These are phyloP conservation scores for Galaxea fascicularis DNA, from an alignment of 92 coral and sea anemone genomes.

Conservation along the genomic window DNA sequence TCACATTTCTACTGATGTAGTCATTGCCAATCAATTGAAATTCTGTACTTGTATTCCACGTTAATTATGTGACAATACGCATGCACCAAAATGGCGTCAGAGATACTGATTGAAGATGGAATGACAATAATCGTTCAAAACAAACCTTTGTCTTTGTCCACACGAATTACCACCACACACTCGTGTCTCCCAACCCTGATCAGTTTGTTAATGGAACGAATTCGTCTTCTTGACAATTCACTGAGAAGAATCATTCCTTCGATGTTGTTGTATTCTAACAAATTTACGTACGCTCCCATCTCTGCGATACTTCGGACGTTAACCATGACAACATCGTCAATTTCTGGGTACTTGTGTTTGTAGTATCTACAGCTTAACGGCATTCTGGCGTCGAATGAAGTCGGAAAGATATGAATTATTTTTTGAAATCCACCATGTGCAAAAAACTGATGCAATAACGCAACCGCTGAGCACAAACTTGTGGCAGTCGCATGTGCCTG, in stretches of 20 bases:
- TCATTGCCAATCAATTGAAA: too few species aligned
- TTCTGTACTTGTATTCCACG: too few species aligned
- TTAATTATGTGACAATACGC: not conserved
- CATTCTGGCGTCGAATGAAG: slow-evolving; percentile 56
- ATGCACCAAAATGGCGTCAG: slow-evolving; percentile 9
- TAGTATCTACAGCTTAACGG: slow-evolving; percentile 94
- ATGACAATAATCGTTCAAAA: not conserved
- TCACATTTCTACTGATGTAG: too few species aligned
- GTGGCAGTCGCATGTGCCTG: slow-evolving; percentile 37
- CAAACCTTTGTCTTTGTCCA: slow-evolving; percentile 99
- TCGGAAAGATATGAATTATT: slow-evolving; percentile 1
- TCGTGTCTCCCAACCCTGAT: slow-evolving; percentile 97
- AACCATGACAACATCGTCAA: slow-evolving; percentile 99
- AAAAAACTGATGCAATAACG: slow-evolving; percentile 75
- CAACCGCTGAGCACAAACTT: slow-evolving; percentile 46
- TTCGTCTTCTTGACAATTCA: slow-evolving; percentile 95
- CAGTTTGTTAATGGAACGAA: slow-evolving; percentile 95
- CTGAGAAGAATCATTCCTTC: slow-evolving; percentile 99
- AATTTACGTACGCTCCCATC: slow-evolving; percentile 99
- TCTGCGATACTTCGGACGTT: slow-evolving; percentile 99
- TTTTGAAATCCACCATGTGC: slow-evolving; percentile 58
- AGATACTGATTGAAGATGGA: not conserved
- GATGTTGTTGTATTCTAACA: slow-evolving; percentile 94
- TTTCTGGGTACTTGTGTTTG: slow-evolving; percentile 95
- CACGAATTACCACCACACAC: slow-evolving; percentile 99